A percentile compares a stretch with the other conserved stretches of the same genome.
phyloP scores from a whole-genome alignment of 2,888 invertebrate species.

The Cotesia congregata region DNA sequence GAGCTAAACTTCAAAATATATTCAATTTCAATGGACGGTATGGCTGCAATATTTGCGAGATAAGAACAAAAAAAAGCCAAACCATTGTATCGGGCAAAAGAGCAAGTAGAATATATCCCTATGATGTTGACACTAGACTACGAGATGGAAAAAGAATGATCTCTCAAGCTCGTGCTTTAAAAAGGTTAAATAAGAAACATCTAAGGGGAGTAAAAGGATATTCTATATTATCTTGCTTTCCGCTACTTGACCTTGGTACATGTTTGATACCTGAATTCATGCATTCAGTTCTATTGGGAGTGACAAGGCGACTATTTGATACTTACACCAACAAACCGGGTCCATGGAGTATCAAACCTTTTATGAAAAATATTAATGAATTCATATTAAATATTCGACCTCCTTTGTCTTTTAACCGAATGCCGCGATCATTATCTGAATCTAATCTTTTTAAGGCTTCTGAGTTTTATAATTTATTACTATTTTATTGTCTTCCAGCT shows the following conservation, averaged over 20 bases:
- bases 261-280: slow-evolving; percentile 48
- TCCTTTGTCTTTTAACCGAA: slow-evolving; percentile 41
- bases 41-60: slow-evolving; percentile 45
- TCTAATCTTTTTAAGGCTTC: slow-evolving; percentile 46
- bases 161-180: too few relatives aligned
- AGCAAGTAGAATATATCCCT: slow-evolving; percentile 39
- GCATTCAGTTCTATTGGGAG: slow-evolving; percentile 47
- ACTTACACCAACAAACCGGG: slow-evolving; percentile 34
- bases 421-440: slow-evolving; percentile 35
- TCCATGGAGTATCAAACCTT: slow-evolving; percentile 47
- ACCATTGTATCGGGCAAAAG: slow-evolving; percentile 32
- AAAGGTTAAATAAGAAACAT: too few relatives aligned
- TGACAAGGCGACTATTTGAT: slow-evolving; percentile 34
- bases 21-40: slow-evolving; percentile 39
- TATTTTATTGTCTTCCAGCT: slow-evolving; percentile 49
- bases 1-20: slow-evolving; percentile 44
- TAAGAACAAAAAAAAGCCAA: slow-evolving; percentile 35
- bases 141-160: too few relatives aligned
- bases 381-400: slow-evolving; percentile 43
- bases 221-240: slow-evolving; percentile 39
- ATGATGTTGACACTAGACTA: too few relatives aligned
- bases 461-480: slow-evolving; percentile 46
- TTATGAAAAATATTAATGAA: slow-evolving; percentile 36
- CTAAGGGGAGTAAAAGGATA: slow-evolving; percentile 40
- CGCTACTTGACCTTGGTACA: slow-evolving; percentile 41